Evolutionary conservation across 2,888 invertebrate species (phyloP), one percentile per base, ranked within the genome.

Genomic region (Notodromas monacha): DNA sequence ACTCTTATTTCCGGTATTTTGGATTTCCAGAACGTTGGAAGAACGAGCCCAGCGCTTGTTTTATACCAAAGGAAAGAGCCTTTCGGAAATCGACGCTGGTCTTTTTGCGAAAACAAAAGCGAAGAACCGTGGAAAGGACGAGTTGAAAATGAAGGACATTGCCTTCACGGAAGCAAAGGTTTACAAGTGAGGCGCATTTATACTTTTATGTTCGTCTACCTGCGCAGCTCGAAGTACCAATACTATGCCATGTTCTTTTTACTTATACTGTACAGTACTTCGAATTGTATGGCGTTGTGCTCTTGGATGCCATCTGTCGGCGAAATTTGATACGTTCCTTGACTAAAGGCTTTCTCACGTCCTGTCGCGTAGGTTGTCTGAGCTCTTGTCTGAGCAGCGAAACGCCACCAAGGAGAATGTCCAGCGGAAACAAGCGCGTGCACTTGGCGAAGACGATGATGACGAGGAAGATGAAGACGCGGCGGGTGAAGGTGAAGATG

Each of bases 381-480:
- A 76, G 40, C 52, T 77, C 32, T 61, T 86, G 1, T 62, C 69
- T 15, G 65, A 70, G 35, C 81, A 89, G 40, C 60, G 92, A 28
- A 60, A 64, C 3, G 67, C 81, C 0, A 92, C 92, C 1, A 76
- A 81, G 42, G 96, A 99, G 52, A 96, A 99, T 50, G 92, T 96
- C 3, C 89, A 92, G 43, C 61, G 96, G 2, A 84, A 92, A 42
- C 96, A 96, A 45, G 92, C 92, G 0, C 63, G 89, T 33, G 79
- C 79, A 1, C 79, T 76, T 26, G 81, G 77, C 4, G 81, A 84
- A 51, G 56, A 79, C 1, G 74, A 81, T 36, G 79, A 84, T 45
- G 79, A 81, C 41, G 76, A 69, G 30, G 42, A 44, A 26, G 79
- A 84, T 45, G 79, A 81, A 41, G 76, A 69, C 30, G 42, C 44